Conservation (phyloP, 2,888 invertebrate species). For the Luperina nickerlii region DNA sequence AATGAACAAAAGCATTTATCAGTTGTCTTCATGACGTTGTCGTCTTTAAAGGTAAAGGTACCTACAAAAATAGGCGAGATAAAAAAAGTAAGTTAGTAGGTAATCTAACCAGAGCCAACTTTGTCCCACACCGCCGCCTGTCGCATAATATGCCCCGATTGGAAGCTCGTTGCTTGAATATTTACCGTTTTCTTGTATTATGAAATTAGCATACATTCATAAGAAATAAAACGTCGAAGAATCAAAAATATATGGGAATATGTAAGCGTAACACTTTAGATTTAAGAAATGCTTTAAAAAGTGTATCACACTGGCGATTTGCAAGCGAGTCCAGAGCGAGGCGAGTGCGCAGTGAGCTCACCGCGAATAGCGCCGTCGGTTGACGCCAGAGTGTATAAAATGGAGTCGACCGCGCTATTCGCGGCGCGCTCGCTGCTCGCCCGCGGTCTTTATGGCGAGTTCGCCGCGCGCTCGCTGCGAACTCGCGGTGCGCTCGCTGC, state of each 20-base stretch:
- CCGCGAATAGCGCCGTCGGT: too few species aligned
- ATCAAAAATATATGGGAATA: not conserved
- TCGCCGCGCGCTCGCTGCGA: too few species aligned
- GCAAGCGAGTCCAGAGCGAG: too few species aligned
- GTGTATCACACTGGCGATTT: too few species aligned
- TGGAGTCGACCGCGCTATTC: too few species aligned
- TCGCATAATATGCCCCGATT: not conserved
- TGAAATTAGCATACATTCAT: slow-evolving; percentile 46
- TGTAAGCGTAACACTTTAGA: not conserved
- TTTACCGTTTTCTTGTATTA: slow-evolving; percentile 10
- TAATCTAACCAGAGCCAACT: slow-evolving; percentile 28
- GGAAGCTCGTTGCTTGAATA: slow-evolving; percentile 16
- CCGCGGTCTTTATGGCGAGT: too few species aligned
- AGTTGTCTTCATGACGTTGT: not conserved
- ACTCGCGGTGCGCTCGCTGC: too few species aligned
- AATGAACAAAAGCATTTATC: too few species aligned
- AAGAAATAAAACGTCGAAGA: slow-evolving; percentile 7
- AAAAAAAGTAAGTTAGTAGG: not conserved
- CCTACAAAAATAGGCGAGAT: not conserved
- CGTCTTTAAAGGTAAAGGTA: not conserved
- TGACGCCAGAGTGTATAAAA: too few species aligned
- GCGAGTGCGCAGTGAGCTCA: too few species aligned
- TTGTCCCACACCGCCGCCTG: slow-evolving; percentile 8
- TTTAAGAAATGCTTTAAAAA: not conserved
- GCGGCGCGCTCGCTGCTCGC: too few species aligned